These are phyloP conservation scores for Aelia acuminata DNA, from an alignment of 2,888 invertebrate species.

Conservation along the genomic window DNA sequence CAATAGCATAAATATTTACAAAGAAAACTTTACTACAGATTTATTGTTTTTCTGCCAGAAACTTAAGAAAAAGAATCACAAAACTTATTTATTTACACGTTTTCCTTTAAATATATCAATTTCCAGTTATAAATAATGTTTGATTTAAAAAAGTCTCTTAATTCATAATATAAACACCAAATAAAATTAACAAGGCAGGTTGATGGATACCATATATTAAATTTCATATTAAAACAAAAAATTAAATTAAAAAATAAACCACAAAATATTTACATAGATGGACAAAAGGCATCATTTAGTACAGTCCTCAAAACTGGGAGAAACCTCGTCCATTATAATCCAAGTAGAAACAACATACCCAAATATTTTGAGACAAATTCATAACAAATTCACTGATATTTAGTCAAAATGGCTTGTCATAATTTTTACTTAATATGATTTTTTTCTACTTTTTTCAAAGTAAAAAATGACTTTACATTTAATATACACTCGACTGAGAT, in stretches of 20 bases:
- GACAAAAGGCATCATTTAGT: constrained; percentile 32
- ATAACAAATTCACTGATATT: not conserved
- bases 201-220: not conserved
- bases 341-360: not conserved
- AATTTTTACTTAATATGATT: too few species aligned
- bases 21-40: not conserved
- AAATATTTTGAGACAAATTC: not conserved
- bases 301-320: not conserved
- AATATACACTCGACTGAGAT: too few species aligned
- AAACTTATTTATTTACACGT: constrained; percentile 29
- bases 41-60: not conserved
- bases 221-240: not conserved
- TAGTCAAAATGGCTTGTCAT: too few species aligned
- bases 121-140: not conserved
- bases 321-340: not conserved
- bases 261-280: constrained; percentile 24
- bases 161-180: not conserved
- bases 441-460: too few species aligned
- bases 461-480: too few species aligned
- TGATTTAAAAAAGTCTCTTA: too few species aligned
- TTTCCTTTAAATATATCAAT: not conserved
- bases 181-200: not conserved
- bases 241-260: not conserved
- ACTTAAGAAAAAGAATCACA: not conserved
- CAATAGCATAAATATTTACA: not conserved